Percentiles rank a stretch among this genome's conserved stretches.
These are phyloP conservation scores for Condylostylus longicornis DNA, from an alignment of 1,140 invertebrate genomes.

Conservation along the genomic window DNA sequence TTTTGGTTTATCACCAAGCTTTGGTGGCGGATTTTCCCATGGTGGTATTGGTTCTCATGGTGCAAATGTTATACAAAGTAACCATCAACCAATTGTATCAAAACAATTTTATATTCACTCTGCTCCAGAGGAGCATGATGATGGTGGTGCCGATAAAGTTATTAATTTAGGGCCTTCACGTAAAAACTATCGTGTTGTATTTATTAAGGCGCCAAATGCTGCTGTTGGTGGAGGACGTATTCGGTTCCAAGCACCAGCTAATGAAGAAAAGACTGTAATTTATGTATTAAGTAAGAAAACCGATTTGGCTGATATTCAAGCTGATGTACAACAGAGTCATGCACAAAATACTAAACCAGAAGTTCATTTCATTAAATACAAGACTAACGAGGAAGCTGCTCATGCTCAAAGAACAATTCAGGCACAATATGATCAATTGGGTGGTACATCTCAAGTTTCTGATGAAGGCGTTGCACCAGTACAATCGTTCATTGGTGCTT, in stretches of 20 bases:
- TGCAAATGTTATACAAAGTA: no score
- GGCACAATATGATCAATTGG: slow-evolving; percentile 9
- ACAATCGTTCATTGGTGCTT: no score
- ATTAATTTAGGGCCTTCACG: slow-evolving; percentile 39
- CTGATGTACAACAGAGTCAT: slow-evolving; percentile 22
- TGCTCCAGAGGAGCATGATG: slow-evolving; percentile 50
- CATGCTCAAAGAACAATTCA: not conserved
- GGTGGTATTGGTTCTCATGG: no score
- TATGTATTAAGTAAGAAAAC: slow-evolving; percentile 67
- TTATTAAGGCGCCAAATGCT: slow-evolving; percentile 77
- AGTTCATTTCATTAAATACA: not conserved
- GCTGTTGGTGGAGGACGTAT: no score
- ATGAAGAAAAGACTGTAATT: slow-evolving; percentile 72
- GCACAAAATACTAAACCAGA: no score
- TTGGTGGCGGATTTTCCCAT: no score
- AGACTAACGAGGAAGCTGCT: not conserved
- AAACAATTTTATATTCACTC: slow-evolving; percentile 64
- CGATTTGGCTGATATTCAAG: slow-evolving; percentile 24
- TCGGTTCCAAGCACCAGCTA: no score
- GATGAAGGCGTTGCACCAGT: slow-evolving; percentile 22
- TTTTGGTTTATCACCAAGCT: no score
- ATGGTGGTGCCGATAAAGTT: slow-evolving; percentile 31
- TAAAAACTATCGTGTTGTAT: slow-evolving; percentile 75
- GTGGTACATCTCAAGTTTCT: slow-evolving; percentile 18
- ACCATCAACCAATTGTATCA: slow-evolving; percentile 49